Evolutionary conservation across 2,113 vertebrate genomes (phyloP), one percentile per base, ranked within the genome.

Genomic region (Parotia lawesii): DNA sequence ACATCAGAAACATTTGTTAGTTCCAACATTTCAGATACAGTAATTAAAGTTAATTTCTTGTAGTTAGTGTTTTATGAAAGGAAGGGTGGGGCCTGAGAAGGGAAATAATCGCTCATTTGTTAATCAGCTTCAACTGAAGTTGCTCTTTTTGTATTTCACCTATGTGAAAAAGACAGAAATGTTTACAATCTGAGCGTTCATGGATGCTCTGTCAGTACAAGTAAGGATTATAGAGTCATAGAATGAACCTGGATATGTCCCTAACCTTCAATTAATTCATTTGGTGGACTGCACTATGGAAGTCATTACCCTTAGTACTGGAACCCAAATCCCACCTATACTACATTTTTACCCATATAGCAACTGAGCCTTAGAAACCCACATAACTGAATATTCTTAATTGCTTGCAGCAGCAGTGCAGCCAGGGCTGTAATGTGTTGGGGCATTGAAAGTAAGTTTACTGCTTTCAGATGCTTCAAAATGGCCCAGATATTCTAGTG

Each of bases 391-490:
- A 77, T 71, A 57, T n/a, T 82, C 54, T 67, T 78, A 60, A 78
- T 56, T 90, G 73, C 35, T 90, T 57, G 44, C 72, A 92, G 57
- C 45, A 74, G 29, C 40, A 47, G 56, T 64, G 40, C 29, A 89
- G 29, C 37, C 14, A 42, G 64, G 42, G 40, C 69, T 3, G 25
- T 80, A 38, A 66, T 66, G 51, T 87, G 77, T 83, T 61, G 60
- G 50, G 40, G 40, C 65, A 75, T 1, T 81, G 80, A 65, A 89
- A 88, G 24, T 48, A 51, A 74, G 89, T 85, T 96, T 81, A 56
- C 71, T 70, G 35, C 38, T 81, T 97, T 93, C 90, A 90, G 56
- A 50, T 92, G 76, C 74, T 81, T 94, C 45, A 2, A 93, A 92
- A 72, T 72, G 50, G 75, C 82, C 56, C 57, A 95, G 65, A 81